Conservation (phyloP, 2,888 invertebrate species). For the Watsonalla cultraria region DNA sequence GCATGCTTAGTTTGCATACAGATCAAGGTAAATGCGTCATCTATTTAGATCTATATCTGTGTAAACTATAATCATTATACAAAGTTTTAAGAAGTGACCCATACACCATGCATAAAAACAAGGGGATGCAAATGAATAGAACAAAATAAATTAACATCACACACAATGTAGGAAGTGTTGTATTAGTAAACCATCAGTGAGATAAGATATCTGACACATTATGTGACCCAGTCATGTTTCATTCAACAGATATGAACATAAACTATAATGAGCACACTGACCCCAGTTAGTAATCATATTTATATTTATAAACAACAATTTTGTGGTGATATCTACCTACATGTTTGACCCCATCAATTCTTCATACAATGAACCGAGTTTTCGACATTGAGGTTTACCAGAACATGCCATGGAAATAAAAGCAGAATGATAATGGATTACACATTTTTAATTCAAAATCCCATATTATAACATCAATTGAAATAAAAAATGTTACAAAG, state of each 20-base stretch:
- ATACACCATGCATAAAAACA: conserved; percentile 5
- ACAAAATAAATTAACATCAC: conserved; percentile 5
- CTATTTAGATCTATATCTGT: no score
- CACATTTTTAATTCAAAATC: conserved; percentile 17
- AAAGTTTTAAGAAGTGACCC: background rate
- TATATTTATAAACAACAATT: conserved; percentile 3
- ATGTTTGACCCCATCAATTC: background rate
- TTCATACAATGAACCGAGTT: background rate
- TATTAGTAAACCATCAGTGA: conserved; percentile 34
- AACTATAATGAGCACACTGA: conserved; percentile 36
- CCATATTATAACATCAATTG: conserved; percentile 24
- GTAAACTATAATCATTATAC: no score
- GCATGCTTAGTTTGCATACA: no score
- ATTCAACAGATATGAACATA: conserved; percentile 19
- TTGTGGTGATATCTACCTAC: background rate
- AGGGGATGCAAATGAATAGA: conserved; percentile 5
- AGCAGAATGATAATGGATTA: conserved; percentile 23
- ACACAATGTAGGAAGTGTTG: conserved; percentile 29
- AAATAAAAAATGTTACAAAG: conserved; percentile 41
- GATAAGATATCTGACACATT: conserved; percentile 41
- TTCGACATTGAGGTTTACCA: background rate
- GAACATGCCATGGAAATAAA: conserved; percentile 28
- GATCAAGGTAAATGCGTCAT: no score
- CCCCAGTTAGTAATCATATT: conserved; percentile 22
- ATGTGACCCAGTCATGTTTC: conserved; percentile 53